Percentiles rank a stretch among this genome's conserved stretches.
These are phyloP conservation scores for Prolemur simus DNA, from an alignment of 2,113 vertebrate species.

Conservation along the genomic window DNA sequence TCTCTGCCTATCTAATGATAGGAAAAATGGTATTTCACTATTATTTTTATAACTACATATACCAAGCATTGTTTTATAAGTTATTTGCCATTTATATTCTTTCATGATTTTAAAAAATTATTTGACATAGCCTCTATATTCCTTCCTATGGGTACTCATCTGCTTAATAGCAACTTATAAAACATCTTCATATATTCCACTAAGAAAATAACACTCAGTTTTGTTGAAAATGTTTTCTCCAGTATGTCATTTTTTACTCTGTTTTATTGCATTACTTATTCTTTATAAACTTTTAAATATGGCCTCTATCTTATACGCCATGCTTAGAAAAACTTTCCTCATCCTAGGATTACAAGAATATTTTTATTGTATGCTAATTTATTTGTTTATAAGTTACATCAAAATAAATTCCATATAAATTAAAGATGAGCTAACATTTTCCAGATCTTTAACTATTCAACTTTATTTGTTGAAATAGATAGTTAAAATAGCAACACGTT, in stretches of 20 bases:
- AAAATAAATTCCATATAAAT: background rate
- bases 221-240: background rate
- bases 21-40: background rate
- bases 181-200: background rate
- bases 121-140: background rate
- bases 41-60: conserved; percentile 25
- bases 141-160: background rate
- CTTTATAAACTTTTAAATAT: background rate
- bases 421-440: background rate
- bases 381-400: background rate
- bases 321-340: background rate
- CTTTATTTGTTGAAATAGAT: background rate
- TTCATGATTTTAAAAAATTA: background rate
- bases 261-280: background rate
- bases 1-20: background rate
- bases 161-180: background rate
- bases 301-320: background rate
- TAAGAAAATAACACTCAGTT: background rate
- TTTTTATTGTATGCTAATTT: background rate
- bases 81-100: background rate
- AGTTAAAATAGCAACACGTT: background rate
- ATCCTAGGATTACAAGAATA: background rate
- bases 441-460: background rate
- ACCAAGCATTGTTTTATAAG: background rate
- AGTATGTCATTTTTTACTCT: background rate